These are phyloP conservation scores for Tautogolabrus adspersus DNA, from an alignment of 2,113 vertebrate genomes.

Conservation along the genomic window DNA sequence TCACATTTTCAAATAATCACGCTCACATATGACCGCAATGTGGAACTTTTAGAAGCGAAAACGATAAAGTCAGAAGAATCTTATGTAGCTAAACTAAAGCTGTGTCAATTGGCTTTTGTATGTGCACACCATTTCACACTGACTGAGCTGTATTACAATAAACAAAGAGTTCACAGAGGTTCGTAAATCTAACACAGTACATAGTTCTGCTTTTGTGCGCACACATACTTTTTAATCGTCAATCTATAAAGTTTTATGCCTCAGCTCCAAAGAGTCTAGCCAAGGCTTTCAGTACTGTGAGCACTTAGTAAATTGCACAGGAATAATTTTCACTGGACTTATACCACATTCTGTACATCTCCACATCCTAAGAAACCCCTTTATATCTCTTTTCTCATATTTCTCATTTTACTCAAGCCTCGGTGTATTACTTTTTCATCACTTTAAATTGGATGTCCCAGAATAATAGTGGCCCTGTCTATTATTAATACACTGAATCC, in stretches of 20 bases:
- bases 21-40: too few relatives aligned
- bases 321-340: constrained; percentile 55
- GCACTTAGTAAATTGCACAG: constrained; percentile 54
- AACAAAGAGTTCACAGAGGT: not conserved
- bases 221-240: constrained; percentile 11
- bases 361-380: constrained; percentile 45
- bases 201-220: constrained; percentile 24
- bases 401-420: constrained; percentile 56
- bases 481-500: constrained; percentile 71
- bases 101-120: too few relatives aligned
- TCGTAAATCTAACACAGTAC: constrained; percentile 24
- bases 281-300: constrained; percentile 32
- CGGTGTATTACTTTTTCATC: constrained; percentile 71
- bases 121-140: not conserved
- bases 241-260: constrained; percentile 29
- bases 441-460: constrained; percentile 74
- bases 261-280: constrained; percentile 16
- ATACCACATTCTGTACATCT: constrained; percentile 56
- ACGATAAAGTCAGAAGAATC: too few relatives aligned
- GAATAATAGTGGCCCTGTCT: constrained; percentile 67
- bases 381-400: constrained; percentile 47
- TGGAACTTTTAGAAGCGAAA: too few relatives aligned
- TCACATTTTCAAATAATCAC: too few relatives aligned
- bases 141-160: constrained; percentile 21
- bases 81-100: too few relatives aligned